Conservation (phyloP, 1,140 invertebrate genomes). For the Hyphantria cunea region DNA sequence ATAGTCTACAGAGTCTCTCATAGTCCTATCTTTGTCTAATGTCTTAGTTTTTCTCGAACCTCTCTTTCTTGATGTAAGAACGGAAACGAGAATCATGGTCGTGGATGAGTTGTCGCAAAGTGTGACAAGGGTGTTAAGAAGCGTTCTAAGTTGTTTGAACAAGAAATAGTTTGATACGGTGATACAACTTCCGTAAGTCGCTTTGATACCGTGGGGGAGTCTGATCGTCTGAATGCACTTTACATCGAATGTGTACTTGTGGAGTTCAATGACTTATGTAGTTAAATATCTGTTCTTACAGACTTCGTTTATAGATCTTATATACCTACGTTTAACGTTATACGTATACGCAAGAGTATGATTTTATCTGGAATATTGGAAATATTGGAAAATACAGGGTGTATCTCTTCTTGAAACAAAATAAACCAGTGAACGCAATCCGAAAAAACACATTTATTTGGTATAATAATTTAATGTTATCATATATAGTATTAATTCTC, state of each 20-base stretch:
- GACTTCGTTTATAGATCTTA: too few species aligned
- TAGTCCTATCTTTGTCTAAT: slow-evolving; percentile 1
- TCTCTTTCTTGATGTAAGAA: neutral
- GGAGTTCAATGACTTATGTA: neutral
- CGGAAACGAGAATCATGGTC: neutral
- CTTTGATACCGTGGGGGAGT: slow-evolving; percentile 46
- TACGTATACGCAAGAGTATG: too few species aligned
- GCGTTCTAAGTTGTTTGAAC: slow-evolving; percentile 41
- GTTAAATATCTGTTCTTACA: too few species aligned
- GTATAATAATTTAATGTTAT: too few species aligned
- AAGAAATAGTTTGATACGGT: slow-evolving; percentile 55
- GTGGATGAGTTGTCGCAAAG: slow-evolving; percentile 6
- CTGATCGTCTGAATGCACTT: slow-evolving; percentile 36
- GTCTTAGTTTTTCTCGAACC: neutral
- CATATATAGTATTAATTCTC: too few species aligned
- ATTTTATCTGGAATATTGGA: too few species aligned
- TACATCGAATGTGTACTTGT: neutral
- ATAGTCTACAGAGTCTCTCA: too few species aligned
- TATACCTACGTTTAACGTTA: too few species aligned
- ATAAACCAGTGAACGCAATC: too few species aligned
- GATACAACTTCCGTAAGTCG: slow-evolving; percentile 56
- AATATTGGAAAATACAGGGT: too few species aligned
- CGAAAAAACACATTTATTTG: too few species aligned
- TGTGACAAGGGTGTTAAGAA: slow-evolving; percentile 39
- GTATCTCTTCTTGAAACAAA: too few species aligned